These are phyloP conservation scores for Channa striata DNA, from an alignment of 2,797 vertebrate species.

Conservation along the genomic window DNA sequence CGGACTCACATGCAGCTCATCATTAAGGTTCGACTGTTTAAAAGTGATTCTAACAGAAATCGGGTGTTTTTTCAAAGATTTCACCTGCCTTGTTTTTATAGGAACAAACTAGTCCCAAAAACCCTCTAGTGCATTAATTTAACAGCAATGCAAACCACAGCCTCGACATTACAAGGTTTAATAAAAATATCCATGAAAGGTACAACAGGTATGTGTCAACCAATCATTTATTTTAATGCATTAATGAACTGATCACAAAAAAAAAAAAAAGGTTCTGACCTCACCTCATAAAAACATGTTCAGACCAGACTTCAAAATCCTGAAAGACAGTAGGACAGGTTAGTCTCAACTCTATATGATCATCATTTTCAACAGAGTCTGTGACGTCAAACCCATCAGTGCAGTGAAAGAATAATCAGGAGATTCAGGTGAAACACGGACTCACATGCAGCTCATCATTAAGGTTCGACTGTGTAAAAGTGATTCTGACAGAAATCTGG, in stretches of 20 bases:
- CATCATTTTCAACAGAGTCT: fast-evolving
- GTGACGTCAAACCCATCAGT: slow-evolving; percentile 74
- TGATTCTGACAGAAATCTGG: background rate
- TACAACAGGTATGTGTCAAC: too few relatives aligned
- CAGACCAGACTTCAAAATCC: background rate
- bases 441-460: slow-evolving; percentile 84
- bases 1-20: slow-evolving; percentile 85
- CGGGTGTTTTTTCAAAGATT: background rate
- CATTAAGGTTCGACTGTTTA: slow-evolving; percentile 72
- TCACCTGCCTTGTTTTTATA: too few relatives aligned
- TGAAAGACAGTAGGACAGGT: background rate
- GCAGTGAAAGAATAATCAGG: slow-evolving; percentile 79
- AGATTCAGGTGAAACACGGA: slow-evolving; percentile 86
- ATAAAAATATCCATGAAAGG: too few relatives aligned
- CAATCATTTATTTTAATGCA: too few relatives aligned
- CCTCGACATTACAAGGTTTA: too few relatives aligned
- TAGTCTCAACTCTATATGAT: background rate
- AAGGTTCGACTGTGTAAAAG: slow-evolving; percentile 58
- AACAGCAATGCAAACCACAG: too few relatives aligned
- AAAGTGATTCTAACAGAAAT: background rate
- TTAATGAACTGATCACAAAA: too few relatives aligned
- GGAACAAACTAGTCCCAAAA: too few relatives aligned
- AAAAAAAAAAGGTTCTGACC: background rate
- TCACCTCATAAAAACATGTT: background rate
- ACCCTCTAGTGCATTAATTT: too few relatives aligned